Base-by-base conservation (phyloP, 2,888 invertebrate species). In the Lochmaea capreae region DNA sequence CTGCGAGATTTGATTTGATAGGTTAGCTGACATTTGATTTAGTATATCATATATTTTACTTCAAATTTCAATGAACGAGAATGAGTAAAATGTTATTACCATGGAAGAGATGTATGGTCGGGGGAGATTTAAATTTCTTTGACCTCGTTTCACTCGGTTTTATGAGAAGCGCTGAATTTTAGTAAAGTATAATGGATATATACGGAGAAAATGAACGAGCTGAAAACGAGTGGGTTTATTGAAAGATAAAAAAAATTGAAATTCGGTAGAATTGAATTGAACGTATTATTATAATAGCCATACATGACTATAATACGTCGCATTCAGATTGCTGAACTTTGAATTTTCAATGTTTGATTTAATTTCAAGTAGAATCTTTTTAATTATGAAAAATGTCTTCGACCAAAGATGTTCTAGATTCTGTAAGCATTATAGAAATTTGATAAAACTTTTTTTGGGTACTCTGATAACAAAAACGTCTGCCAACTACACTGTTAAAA, bases 21-120 rank as follows among this genome's bases (percentile, higher is more conserved):
- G 11, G 54, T 54, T 54, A 2, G 10, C 11, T 54, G 54, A 54
- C 54, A n/a, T 52, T 52, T 52, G n/a, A 52, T 52, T 52, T 54
- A 18, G 16, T 54, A 18, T 54, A 54, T 16, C 9, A 16, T 54
- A 18, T 18, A 54, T 54, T 54, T 16, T 9, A 54, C 11, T 54
- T 10, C 9, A 18, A 54, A 54, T 54, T 54, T 54, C 18, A 16
- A 54, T 54, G 18, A 54, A 11, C 16, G 54, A 54, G 18, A 54
- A 54, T 54, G 54, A 18, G 54, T 10, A 18, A 18, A 54, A 16
- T 39, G 59, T 59, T 59, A 59, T 59, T 33, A 59, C 14, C 59
- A n/a, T 59, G 39, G 26, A 59, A 61, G 26, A 39, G 33, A 61
- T 61, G 61, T 61, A 39, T 61, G 39, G 61, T 10, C 10, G 54